Conservation (phyloP, 2,888 invertebrate species). For the Creontiades dilutus region DNA sequence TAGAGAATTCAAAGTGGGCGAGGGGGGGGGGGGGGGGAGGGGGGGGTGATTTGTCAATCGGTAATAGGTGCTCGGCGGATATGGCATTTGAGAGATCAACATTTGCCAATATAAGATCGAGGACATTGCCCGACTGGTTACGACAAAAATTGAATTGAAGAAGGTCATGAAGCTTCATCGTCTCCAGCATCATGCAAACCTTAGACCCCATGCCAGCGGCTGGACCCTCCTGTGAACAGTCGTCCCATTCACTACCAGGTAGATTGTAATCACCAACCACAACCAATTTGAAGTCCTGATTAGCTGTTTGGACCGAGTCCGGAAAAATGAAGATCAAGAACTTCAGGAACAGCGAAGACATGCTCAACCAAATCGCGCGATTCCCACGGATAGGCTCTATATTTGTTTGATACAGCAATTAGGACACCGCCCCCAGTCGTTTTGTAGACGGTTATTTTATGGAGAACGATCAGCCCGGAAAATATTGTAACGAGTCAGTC, state of each 20-base stretch:
- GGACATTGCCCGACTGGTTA: not conserved
- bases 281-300: conserved; percentile 34
- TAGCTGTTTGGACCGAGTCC: conserved; percentile 7
- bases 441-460: not conserved
- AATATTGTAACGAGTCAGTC: not conserved
- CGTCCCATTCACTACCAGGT: not conserved
- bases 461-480: conserved; percentile 37
- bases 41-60: conserved; percentile 19
- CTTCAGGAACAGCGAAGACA: not conserved
- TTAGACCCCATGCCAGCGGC: not conserved
- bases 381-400: not conserved
- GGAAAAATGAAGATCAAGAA: conserved; percentile 30
- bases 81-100: not conserved
- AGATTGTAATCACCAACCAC: conserved; percentile 34
- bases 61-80: not conserved
- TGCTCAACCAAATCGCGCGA: conserved; percentile 1
- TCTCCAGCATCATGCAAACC: not conserved
- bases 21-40: too few relatives aligned
- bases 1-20: too few relatives aligned
- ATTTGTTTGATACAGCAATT: not conserved
- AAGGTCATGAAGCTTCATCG: conserved; percentile 38
- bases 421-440: conserved; percentile 22
- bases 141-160: not conserved
- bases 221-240: not conserved
- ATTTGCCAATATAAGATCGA: conserved; percentile 8